Percentiles rank a stretch among this genome's conserved stretches.
Conservation (phyloP, 1,140 invertebrate genomes). For the Helicorthomorpha holstii region DNA sequence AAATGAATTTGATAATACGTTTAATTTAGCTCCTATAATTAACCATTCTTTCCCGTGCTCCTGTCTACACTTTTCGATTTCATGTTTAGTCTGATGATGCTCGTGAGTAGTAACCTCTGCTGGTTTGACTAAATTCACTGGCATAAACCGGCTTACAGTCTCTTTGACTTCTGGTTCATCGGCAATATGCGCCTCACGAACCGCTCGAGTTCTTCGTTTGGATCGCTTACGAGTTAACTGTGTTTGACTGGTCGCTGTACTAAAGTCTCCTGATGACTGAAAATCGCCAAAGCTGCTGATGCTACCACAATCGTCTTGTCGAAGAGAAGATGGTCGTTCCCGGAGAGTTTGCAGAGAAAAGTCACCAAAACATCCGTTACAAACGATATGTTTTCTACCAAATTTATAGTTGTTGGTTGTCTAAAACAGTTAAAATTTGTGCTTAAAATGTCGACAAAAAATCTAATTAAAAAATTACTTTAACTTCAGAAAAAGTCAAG, state of each 20-base stretch:
- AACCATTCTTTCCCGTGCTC: background rate
- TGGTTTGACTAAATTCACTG: background rate
- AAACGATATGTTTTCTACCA: too few relatives aligned
- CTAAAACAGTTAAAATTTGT: background rate
- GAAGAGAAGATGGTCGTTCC: too few relatives aligned
- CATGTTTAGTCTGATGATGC: background rate
- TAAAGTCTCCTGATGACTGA: background rate
- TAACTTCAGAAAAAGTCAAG: background rate
- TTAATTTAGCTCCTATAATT: background rate
- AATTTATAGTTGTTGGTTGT: background rate
- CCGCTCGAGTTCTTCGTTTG: background rate
- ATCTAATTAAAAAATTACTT: background rate
- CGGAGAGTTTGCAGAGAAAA: too few relatives aligned
- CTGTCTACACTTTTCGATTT: background rate
- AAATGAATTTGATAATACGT: background rate
- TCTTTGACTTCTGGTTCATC: background rate
- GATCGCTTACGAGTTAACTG: background rate
- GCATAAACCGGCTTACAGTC: background rate
- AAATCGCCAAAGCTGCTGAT: background rate
- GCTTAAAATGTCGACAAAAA: background rate
- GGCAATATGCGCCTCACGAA: background rate
- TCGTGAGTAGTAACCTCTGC: background rate
- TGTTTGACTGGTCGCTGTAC: background rate
- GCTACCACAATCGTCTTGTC: too few relatives aligned
- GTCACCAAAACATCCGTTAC: too few relatives aligned